Base-by-base conservation (phyloP, 1,140 invertebrate genomes). In the Drosophila athabasca region DNA sequence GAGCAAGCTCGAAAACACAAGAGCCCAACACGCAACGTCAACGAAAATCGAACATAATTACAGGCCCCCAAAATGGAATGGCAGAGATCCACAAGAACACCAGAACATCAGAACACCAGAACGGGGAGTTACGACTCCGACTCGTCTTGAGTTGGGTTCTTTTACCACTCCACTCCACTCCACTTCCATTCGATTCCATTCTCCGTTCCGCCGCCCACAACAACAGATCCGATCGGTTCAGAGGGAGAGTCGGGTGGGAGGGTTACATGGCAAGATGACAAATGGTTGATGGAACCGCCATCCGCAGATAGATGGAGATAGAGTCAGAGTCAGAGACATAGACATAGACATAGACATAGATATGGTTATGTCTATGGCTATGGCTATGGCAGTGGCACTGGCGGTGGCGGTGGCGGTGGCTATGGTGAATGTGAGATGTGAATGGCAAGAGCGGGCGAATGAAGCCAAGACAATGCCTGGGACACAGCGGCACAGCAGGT, bases 231-330 rank as follows among this genome's bases (percentile, higher is more conserved):
- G 19, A 39, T 39, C 35, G 35, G 3, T 39, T 11, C 35, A 39
- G 4, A 3, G 35, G 35, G 11, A 39, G 35, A 39, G 11, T 35
- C 45, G 19, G 13, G n/a, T 51, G 29, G 13, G 31, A 57, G 50
- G 29, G 24, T 24, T 49, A 49, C 52, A 22, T 58, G 67, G 43
- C 59, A 49, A 76, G 54, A 65, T 76, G 76, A 76, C 76, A 78
- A 78, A 78, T 71, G 73, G 52, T 66, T 49, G 76, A 71, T 70
- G 54, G 57, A 43, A 26, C 11, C 44, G 15, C 57, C 64, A 35
- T 43, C 59, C 49, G 41, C 45, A 65, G 62, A 71, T 55, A 57
- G 57, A 60, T 64, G 35, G 11, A 39, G 35, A 39, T 39, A 39
- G 11, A 39, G 35, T 11, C 35, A 39, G 11, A 35, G 31, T 9